Conservation (phyloP, 23 tunicate species). For the Trididemnum nubilum region DNA sequence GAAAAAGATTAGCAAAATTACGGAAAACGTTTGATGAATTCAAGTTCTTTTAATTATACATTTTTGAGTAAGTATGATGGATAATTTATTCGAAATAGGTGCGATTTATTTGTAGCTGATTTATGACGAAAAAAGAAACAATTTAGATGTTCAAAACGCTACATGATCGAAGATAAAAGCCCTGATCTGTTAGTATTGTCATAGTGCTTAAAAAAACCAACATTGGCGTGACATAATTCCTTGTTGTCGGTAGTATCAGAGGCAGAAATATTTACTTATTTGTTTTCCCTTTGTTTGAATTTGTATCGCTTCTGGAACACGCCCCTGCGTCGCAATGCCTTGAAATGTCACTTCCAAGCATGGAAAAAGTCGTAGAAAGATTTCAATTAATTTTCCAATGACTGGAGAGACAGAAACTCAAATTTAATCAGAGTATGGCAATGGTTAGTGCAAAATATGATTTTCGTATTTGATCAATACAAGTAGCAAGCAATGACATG, state of each 20-base stretch:
- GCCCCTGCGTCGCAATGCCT: too few species aligned
- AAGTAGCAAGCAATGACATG: too few species aligned
- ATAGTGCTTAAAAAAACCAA: constrained; percentile 24
- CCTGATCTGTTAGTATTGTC: background rate
- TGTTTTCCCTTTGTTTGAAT: constrained; percentile 4
- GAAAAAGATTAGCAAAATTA: too few species aligned
- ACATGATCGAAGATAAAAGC: background rate
- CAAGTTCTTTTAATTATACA: too few species aligned
- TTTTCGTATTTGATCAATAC: too few species aligned
- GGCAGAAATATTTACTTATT: background rate
- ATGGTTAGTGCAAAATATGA: too few species aligned
- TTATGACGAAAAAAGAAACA: background rate
- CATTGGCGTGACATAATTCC: background rate
- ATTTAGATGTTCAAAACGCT: background rate
- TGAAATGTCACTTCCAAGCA: too few species aligned
- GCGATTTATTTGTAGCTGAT: background rate
- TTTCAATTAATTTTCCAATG: too few species aligned
- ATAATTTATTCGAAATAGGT: background rate
- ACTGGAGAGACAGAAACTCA: too few species aligned
- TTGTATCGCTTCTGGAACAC: background rate
- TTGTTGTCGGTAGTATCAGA: constrained; percentile 21
- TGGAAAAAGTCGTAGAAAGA: too few species aligned
- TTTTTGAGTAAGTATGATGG: background rate
- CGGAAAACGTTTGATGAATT: too few species aligned
- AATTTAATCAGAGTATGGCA: too few species aligned